These are phyloP conservation scores for Chelonia mydas DNA, from an alignment of 2,797 vertebrate species.

Conservation along the genomic window DNA sequence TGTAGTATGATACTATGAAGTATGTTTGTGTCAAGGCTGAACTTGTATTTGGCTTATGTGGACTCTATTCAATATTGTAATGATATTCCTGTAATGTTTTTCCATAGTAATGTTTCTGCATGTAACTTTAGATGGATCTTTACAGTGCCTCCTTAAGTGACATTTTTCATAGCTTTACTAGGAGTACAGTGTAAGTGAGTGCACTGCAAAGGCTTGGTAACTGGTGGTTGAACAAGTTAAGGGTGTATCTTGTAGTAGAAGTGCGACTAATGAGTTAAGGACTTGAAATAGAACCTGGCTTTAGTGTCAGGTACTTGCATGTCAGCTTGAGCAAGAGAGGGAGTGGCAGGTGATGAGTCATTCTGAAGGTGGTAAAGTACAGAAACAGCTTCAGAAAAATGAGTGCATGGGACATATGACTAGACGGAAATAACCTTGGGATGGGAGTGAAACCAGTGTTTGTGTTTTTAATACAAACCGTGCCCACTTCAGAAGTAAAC, in stretches of 20 bases:
- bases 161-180: not conserved
- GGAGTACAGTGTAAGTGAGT: not conserved
- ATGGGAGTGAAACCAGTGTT: not conserved
- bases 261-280: not conserved
- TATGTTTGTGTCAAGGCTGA: not conserved
- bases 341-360: constrained; percentile 32
- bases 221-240: not conserved
- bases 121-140: not conserved
- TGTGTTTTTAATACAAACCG: constrained; percentile 36
- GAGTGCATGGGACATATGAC: not conserved
- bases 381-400: not conserved
- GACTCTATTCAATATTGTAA: too few relatives aligned
- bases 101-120: not conserved
- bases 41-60: too few relatives aligned
- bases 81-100: not conserved
- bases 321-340: constrained; percentile 8
- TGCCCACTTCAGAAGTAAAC: constrained; percentile 2
- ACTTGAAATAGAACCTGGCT: not conserved
- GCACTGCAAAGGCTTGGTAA: not conserved
- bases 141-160: not conserved
- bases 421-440: not conserved
- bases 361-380: not conserved
- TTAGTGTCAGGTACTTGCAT: constrained; percentile 28
- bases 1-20: not conserved
- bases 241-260: constrained; percentile 13